phyloP scores from a whole-genome alignment of 2,888 invertebrate genomes.

The Molanna angustata region DNA sequence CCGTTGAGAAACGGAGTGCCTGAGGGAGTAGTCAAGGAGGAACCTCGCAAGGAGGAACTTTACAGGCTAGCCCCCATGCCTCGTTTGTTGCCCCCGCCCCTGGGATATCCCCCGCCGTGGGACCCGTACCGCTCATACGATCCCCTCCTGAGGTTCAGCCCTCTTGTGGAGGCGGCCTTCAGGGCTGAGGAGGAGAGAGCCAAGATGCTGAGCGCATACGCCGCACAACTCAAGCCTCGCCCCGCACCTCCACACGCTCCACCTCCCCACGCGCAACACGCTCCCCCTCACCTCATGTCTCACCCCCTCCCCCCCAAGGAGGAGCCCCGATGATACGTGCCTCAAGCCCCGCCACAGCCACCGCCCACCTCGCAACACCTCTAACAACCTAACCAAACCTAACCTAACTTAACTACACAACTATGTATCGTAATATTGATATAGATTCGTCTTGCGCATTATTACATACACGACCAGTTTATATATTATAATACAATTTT shows the following conservation, averaged over 20 bases:
- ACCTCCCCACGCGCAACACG: constrained; percentile 59
- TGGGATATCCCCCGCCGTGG: constrained; percentile 61
- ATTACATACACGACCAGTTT: no score
- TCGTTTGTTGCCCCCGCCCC: constrained; percentile 49
- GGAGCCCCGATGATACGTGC: constrained; percentile 56
- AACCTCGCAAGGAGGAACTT: constrained; percentile 53
- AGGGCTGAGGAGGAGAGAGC: constrained; percentile 77
- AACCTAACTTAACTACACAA: no score
- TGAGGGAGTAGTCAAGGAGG: constrained; percentile 59
- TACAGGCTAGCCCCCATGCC: constrained; percentile 36
- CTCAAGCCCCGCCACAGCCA: constrained; percentile 17
- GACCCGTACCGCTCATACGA: constrained; percentile 73
- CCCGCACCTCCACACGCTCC: constrained; percentile 47
- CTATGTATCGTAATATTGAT: no score
- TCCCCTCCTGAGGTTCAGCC: constrained; percentile 73
- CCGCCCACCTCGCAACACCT: constrained; percentile 4
- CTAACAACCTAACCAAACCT: neutral
- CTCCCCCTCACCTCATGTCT: constrained; percentile 49
- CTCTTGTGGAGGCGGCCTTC: constrained; percentile 74
- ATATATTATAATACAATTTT: no score
- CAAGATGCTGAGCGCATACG: constrained; percentile 71
- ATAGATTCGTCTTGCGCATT: no score
- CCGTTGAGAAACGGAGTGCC: constrained; percentile 70
- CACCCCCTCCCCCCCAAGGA: constrained; percentile 61
- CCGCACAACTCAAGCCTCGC: constrained; percentile 55